These are phyloP conservation scores for Esox masquinongy DNA, from an alignment of 2,797 vertebrate species.

Conservation along the genomic window DNA sequence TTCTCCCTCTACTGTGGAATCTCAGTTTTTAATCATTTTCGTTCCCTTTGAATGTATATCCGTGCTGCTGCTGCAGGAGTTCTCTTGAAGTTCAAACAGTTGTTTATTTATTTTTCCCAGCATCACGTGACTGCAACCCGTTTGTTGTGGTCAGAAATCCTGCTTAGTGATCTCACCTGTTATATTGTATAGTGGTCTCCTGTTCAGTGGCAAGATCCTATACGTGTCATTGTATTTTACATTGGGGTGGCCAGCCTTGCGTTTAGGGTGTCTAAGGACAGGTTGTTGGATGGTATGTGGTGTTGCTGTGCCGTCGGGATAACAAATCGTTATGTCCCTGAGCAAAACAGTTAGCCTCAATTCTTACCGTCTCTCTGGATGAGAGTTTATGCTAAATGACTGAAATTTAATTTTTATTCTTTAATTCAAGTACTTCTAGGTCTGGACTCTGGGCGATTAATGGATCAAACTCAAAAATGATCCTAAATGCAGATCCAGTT, in stretches of 20 bases:
- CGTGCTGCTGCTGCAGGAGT: conserved; percentile 54
- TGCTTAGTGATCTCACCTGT: neutral
- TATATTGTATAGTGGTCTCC: neutral
- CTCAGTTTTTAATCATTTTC: conserved; percentile 72
- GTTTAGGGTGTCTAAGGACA: too few relatives aligned
- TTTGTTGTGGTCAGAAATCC: conserved; percentile 3
- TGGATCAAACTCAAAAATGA: neutral
- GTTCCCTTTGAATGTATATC: conserved; percentile 67
- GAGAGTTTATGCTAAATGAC: too few relatives aligned
- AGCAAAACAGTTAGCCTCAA: too few relatives aligned
- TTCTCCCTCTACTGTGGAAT: conserved; percentile 64
- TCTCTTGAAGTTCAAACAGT: conserved; percentile 40
- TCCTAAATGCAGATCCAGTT: neutral
- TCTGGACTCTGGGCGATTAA: neutral
- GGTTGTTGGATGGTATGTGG: too few relatives aligned
- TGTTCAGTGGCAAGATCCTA: neutral
- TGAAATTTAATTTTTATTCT: too few relatives aligned
- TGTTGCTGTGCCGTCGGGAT: too few relatives aligned
- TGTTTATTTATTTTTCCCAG: conserved; percentile 18
- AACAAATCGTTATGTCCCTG: too few relatives aligned
- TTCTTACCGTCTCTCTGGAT: too few relatives aligned
- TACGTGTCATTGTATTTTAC: neutral
- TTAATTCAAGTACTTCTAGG: neutral
- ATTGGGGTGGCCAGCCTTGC: neutral
- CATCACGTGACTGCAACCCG: conserved; percentile 36